A percentile compares a stretch with the other conserved stretches of the same genome.
Evolutionary conservation across 2,888 invertebrate genomes (phyloP).

Genomic region (Erebia palarica): DNA sequence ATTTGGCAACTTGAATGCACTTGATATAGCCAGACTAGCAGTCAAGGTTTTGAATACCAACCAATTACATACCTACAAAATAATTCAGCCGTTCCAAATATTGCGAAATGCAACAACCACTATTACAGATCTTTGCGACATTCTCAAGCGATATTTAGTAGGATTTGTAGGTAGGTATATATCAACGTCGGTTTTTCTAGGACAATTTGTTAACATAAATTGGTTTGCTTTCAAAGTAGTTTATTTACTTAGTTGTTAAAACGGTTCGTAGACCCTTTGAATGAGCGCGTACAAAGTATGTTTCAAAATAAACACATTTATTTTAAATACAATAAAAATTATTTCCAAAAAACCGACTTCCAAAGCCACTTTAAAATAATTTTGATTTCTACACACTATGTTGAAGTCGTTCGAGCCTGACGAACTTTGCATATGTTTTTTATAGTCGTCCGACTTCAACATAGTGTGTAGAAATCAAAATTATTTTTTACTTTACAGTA

Average conservation of each 20-base stretch:
- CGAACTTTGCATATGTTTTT: no score
- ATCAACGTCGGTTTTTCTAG: constrained; percentile 8
- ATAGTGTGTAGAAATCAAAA: no score
- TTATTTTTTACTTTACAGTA: no score
- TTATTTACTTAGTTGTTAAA: not conserved
- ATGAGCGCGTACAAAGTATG: no score
- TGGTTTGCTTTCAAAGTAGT: constrained; percentile 1
- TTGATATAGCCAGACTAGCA: constrained; percentile 29
- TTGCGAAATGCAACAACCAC: constrained; percentile 15
- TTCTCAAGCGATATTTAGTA: not conserved
- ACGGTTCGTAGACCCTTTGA: no score
- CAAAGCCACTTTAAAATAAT: no score
- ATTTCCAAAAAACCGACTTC: no score
- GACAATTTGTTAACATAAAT: constrained; percentile 9
- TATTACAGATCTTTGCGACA: constrained; percentile 11
- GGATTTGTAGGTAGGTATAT: not conserved
- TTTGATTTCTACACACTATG: no score
- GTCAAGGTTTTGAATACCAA: constrained; percentile 34
- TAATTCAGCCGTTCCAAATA: constrained; percentile 1
- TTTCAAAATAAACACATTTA: no score
- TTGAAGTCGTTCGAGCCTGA: no score
- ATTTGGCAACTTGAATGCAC: constrained; percentile 32
- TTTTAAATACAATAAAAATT: no score
- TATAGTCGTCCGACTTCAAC: no score
- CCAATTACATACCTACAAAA: constrained; percentile 24